Conservation (phyloP, 2,888 invertebrate genomes). For the Cerceris ruficornis region DNA sequence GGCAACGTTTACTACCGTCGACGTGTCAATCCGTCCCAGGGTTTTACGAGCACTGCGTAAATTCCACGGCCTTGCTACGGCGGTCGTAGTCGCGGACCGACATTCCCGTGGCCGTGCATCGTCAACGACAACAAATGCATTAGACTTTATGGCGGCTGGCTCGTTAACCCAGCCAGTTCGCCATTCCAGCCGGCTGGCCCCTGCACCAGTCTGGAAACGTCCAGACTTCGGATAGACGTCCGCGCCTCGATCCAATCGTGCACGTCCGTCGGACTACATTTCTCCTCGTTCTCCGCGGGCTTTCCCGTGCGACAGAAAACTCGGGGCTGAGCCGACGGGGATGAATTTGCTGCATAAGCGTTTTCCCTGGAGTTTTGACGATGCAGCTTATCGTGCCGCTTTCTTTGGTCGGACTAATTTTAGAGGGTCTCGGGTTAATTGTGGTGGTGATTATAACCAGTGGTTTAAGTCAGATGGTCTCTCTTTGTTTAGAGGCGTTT, state of each 20-base stretch:
- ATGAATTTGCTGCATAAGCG: conserved; percentile 26
- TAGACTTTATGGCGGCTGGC: conserved; percentile 76
- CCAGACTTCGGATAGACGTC: conserved; percentile 73
- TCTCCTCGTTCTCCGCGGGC: conserved; percentile 14
- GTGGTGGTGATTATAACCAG: too few relatives aligned
- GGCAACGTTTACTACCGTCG: conserved; percentile 74
- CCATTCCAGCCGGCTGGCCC: conserved; percentile 24
- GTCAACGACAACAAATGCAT: conserved; percentile 75
- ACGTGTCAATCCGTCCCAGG: conserved; percentile 77
- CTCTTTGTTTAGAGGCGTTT: too few relatives aligned
- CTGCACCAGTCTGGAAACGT: conserved; percentile 55
- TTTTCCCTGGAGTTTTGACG: conserved; percentile 17
- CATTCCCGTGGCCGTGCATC: conserved; percentile 58
- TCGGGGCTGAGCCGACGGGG: neutral
- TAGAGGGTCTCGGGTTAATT: conserved; percentile 2
- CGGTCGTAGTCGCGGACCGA: conserved; percentile 45
- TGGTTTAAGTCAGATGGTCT: too few relatives aligned
- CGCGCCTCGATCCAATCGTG: conserved; percentile 70
- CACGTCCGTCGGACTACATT: conserved; percentile 18
- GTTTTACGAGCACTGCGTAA: conserved; percentile 77
- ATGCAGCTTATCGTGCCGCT: conserved; percentile 16
- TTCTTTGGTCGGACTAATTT: neutral
- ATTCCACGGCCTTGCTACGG: conserved; percentile 66
- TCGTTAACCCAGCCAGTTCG: conserved; percentile 65
- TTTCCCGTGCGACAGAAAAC: conserved; percentile 19